Percentiles rank a stretch among this genome's conserved stretches.
Conservation (phyloP, 1,140 invertebrate genomes). For the Drosophila bipectinata region DNA sequence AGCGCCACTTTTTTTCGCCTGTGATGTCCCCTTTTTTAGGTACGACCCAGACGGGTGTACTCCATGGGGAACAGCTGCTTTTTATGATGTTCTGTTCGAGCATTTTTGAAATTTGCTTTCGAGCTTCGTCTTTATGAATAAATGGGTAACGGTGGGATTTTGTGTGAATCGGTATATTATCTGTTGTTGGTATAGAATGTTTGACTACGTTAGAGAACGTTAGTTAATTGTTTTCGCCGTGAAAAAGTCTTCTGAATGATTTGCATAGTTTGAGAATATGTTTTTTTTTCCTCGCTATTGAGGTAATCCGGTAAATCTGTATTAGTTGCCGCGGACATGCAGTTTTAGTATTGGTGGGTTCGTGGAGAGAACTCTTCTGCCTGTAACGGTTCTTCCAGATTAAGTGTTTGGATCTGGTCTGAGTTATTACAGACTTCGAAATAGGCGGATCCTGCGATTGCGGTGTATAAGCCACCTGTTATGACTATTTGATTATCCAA, state of each 20-base stretch:
- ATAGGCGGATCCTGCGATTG: conserved; percentile 18
- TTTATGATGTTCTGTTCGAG: conserved; percentile 13
- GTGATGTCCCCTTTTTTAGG: no score
- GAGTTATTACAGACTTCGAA: conserved; percentile 27
- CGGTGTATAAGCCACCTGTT: conserved; percentile 25
- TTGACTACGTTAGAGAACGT: conserved; percentile 39
- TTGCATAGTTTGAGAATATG: conserved; percentile 14
- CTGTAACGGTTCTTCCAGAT: no score
- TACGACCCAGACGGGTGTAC: no score
- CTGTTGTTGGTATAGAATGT: no score
- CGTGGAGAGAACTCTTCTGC: conserved; percentile 5
- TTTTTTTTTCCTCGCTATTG: no score
- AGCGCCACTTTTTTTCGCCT: no score
- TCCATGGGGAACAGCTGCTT: no score
- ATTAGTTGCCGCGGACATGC: no score
- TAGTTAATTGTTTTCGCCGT: conserved; percentile 24
- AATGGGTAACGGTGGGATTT: no score
- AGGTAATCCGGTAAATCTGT: not conserved
- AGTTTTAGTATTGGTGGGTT: conserved; percentile 18
- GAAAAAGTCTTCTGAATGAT: conserved; percentile 18
- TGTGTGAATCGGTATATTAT: no score
- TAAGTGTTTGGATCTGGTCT: conserved; percentile 21
- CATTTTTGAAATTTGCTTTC: conserved; percentile 32
- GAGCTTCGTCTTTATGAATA: no score
- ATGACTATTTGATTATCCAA: conserved; percentile 18